Conservation (phyloP, 2,113 vertebrate genomes). For the Cyphomyrus plagiostoma region DNA sequence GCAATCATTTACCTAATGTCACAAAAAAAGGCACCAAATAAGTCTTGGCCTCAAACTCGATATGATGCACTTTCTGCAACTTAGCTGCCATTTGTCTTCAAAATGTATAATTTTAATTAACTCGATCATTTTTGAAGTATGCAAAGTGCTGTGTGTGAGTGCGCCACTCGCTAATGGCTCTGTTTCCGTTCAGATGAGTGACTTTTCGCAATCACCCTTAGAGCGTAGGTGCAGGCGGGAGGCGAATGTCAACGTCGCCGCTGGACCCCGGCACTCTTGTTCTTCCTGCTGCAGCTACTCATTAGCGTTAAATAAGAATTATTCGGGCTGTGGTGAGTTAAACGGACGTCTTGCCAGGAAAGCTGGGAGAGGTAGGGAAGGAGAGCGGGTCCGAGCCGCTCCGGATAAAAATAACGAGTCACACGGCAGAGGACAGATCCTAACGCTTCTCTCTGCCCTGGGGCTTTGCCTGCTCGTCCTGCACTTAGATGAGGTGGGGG, state of each 20-base stretch:
- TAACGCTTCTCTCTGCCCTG: slow-evolving; percentile 56
- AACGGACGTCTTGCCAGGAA: slow-evolving; percentile 36
- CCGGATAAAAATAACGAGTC: slow-evolving; percentile 84
- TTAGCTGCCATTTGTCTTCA: neutral
- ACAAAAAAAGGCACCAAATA: neutral
- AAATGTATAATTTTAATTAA: neutral
- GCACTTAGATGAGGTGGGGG: slow-evolving; percentile 17
- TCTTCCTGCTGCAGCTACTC: slow-evolving; percentile 14
- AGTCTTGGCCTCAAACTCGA: neutral
- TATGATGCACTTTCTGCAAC: neutral
- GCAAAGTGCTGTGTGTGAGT: neutral
- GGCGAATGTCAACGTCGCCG: neutral
- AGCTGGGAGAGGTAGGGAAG: neutral
- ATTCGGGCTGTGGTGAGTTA: slow-evolving; percentile 34
- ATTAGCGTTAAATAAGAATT: slow-evolving; percentile 38
- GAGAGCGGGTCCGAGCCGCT: slow-evolving; percentile 55
- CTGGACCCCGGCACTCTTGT: neutral
- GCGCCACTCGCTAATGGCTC: neutral
- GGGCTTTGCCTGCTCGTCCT: slow-evolving; percentile 61
- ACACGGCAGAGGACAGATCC: slow-evolving; percentile 67
- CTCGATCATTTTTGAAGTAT: neutral
- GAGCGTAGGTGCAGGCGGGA: neutral
- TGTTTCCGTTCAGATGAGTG: neutral
- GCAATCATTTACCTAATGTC: neutral
- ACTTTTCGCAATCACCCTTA: neutral